Conservation (phyloP, 2,888 invertebrate genomes). For the Chloromyia formosa region DNA sequence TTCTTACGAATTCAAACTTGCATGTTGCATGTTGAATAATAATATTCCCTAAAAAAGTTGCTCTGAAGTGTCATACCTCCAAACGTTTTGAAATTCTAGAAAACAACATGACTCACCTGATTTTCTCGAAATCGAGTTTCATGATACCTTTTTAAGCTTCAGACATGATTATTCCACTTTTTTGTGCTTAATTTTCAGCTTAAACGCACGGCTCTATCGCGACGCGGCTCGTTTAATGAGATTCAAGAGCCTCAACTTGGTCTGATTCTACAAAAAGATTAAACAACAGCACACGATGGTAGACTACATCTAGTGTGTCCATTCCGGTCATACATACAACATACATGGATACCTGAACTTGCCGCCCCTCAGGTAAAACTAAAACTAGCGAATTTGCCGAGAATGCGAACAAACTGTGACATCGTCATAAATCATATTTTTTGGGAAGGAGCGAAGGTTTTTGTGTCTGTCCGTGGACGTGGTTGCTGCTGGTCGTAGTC, state of each 20-base stretch:
- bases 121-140: slow-evolving; percentile 25
- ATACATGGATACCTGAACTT: slow-evolving; percentile 16
- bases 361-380: slow-evolving; percentile 17
- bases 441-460: slow-evolving; percentile 42
- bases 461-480: not conserved
- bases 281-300: slow-evolving; percentile 10
- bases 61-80: too few species aligned
- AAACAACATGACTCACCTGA: not conserved
- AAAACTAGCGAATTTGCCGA: slow-evolving; percentile 31
- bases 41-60: too few species aligned
- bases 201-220: not conserved
- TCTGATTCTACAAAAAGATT: slow-evolving; percentile 29
- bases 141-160: slow-evolving; percentile 2
- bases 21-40: too few species aligned
- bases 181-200: slow-evolving; percentile 22
- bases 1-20: too few species aligned
- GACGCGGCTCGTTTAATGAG: slow-evolving; percentile 16
- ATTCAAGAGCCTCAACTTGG: slow-evolving; percentile 10
- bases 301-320: not conserved
- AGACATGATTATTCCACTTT: not conserved
- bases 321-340: too few species aligned
- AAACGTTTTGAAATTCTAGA: too few species aligned
- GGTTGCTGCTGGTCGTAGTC: slow-evolving; percentile 9
- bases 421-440: slow-evolving; percentile 49
- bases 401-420: slow-evolving; percentile 44